Conservation (phyloP, 1,140 invertebrate genomes). For the Lepeophtheirus salmonis region DNA sequence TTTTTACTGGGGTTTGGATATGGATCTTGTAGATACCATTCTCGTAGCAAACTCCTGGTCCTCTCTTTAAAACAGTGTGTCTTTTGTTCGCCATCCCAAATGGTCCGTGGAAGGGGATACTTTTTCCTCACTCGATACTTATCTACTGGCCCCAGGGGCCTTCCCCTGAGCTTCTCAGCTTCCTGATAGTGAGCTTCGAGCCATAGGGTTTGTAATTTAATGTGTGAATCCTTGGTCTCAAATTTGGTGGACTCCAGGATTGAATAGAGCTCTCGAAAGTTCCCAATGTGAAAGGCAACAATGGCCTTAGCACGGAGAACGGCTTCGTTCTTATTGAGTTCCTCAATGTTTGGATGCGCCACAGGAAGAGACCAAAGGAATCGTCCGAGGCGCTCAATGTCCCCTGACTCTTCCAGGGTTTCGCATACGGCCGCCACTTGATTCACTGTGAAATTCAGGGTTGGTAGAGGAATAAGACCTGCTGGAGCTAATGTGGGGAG, state of each 20-base stretch:
- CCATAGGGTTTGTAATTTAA: constrained; percentile 87
- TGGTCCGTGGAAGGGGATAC: constrained; percentile 90
- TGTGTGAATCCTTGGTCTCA: constrained; percentile 73
- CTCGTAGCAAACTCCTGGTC: constrained; percentile 74
- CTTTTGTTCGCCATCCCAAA: constrained; percentile 99
- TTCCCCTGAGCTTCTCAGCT: constrained; percentile 80
- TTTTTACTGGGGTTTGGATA: constrained; percentile 99
- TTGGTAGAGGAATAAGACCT: constrained; percentile 46
- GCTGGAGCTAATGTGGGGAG: too few relatives aligned
- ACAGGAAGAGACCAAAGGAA: constrained; percentile 93
- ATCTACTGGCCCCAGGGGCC: constrained; percentile 92
- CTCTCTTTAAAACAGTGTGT: constrained; percentile 99
- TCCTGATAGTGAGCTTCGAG: constrained; percentile 96
- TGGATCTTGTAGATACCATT: constrained; percentile 98
- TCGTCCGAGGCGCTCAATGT: constrained; percentile 80
- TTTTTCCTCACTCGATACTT: constrained; percentile 99
- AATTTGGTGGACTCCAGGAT: constrained; percentile 94
- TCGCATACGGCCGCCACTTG: constrained; percentile 96
- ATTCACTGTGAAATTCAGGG: constrained; percentile 67
- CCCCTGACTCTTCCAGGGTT: constrained; percentile 90
- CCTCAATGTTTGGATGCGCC: constrained; percentile 61
- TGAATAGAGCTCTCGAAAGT: constrained; percentile 77
- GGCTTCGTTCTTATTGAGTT: constrained; percentile 82
- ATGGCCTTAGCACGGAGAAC: constrained; percentile 85
- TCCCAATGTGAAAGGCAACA: constrained; percentile 86